Percentiles rank a stretch among this genome's conserved stretches.
These are phyloP conservation scores for Peucedramus taeniatus DNA, from an alignment of 2,113 vertebrate genomes.

Conservation along the genomic window DNA sequence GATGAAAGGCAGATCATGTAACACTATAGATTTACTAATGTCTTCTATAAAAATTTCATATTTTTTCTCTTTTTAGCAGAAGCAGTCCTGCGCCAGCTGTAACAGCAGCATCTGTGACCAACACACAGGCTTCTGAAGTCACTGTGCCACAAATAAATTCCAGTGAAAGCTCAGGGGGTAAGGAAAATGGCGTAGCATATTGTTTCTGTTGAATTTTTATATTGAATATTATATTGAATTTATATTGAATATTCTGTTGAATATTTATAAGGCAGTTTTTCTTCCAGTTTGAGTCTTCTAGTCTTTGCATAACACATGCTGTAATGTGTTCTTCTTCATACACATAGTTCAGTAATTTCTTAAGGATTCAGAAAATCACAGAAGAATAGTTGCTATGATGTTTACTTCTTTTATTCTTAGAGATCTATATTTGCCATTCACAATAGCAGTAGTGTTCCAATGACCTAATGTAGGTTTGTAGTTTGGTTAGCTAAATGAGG, in stretches of 20 bases:
- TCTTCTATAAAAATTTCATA: not conserved
- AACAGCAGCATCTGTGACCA: slow-evolving; percentile 79
- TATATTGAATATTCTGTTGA: no score
- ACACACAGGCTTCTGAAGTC: slow-evolving; percentile 76
- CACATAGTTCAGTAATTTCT: not conserved
- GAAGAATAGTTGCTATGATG: not conserved
- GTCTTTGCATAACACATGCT: not conserved
- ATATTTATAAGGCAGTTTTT: not conserved
- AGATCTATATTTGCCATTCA: not conserved
- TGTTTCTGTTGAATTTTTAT: not conserved
- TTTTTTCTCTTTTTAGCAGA: slow-evolving; percentile 63
- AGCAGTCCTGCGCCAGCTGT: slow-evolving; percentile 82
- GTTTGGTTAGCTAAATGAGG: not conserved
- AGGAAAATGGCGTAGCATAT: not conserved
- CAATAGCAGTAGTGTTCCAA: not conserved
- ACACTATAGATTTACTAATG: not conserved
- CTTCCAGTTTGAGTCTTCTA: not conserved
- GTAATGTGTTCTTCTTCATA: not conserved
- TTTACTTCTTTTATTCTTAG: not conserved
- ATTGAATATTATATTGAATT: no score
- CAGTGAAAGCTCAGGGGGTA: slow-evolving; percentile 81
- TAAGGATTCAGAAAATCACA: not conserved
- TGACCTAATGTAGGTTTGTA: not conserved
- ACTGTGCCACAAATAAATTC: slow-evolving; percentile 77
- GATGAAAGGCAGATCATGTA: not conserved